Conservation (phyloP, 2,888 invertebrate species). For the Tholera decimalis region DNA sequence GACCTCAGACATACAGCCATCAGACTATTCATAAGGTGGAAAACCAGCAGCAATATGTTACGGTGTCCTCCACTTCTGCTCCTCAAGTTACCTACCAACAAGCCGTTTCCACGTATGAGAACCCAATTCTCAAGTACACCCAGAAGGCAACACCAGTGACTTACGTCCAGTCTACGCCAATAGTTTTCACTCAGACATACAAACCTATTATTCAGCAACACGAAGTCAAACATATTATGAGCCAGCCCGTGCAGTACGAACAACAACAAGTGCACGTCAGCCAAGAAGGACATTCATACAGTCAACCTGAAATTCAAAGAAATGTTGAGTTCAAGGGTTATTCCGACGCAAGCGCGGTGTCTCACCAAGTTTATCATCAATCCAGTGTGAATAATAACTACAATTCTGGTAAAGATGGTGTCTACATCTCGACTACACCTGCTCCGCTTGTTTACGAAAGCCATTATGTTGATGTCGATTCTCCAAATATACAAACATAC, state of each 20-base stretch:
- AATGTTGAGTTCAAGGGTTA: constrained; percentile 77
- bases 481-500: constrained; percentile 74
- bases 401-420: constrained; percentile 74
- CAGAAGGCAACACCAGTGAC: constrained; percentile 77
- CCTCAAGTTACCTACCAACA: constrained; percentile 74
- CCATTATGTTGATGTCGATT: constrained; percentile 81
- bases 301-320: constrained; percentile 85
- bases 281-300: constrained; percentile 81
- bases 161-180: constrained; percentile 77
- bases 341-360: constrained; percentile 85
- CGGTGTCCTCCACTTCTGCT: constrained; percentile 75
- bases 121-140: constrained; percentile 80
- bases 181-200: constrained; percentile 79
- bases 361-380: constrained; percentile 85
- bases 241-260: constrained; percentile 76
- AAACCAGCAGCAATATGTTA: constrained; percentile 72
- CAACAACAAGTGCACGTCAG: constrained; percentile 72
- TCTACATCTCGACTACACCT: constrained; percentile 83
- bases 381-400: constrained; percentile 69
- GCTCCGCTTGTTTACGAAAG: constrained; percentile 83
- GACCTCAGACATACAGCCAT: constrained; percentile 81
- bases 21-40: constrained; percentile 83
- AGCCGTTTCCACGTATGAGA: constrained; percentile 77
- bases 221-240: constrained; percentile 74
- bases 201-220: constrained; percentile 79